Evolutionary conservation across 2,113 vertebrate genomes (phyloP).

Genomic region (Paramisgurnus dabryanus): DNA sequence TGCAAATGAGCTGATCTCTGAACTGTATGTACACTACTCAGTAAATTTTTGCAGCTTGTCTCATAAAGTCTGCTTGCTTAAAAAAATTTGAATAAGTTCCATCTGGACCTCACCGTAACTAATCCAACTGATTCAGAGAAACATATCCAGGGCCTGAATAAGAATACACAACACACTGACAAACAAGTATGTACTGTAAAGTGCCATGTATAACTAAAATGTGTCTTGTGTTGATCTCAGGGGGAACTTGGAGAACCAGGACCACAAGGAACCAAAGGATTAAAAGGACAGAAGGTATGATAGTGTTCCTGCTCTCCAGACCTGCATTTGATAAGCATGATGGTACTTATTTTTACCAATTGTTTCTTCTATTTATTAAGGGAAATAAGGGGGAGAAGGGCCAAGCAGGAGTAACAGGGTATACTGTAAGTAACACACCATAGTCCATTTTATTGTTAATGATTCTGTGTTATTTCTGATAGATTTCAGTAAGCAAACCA

Average conservation of each 20-base stretch:
- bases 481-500: too few species aligned
- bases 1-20: too few species aligned
- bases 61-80: too few species aligned
- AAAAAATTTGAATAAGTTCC: too few species aligned
- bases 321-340: not conserved
- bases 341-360: conserved; percentile 1
- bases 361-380: conserved; percentile 59
- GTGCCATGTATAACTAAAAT: not conserved
- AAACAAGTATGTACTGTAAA: not conserved
- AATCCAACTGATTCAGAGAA: not conserved
- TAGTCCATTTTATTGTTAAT: not conserved
- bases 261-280: conserved; percentile 67
- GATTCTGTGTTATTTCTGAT: not conserved
- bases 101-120: not conserved
- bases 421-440: conserved; percentile 64
- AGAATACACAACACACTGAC: too few species aligned
- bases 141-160: not conserved
- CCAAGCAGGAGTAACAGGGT: conserved; percentile 65
- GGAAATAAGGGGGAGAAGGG: conserved; percentile 70
- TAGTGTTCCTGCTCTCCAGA: not conserved
- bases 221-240: conserved; percentile 52
- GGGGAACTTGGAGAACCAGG: conserved; percentile 74
- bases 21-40: too few species aligned
- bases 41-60: too few species aligned
- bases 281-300: conserved; percentile 70